Evolutionary conservation across 1,140 invertebrate genomes (phyloP), one percentile per base, ranked within the genome.

Genomic region (Charaxes varanes): DNA sequence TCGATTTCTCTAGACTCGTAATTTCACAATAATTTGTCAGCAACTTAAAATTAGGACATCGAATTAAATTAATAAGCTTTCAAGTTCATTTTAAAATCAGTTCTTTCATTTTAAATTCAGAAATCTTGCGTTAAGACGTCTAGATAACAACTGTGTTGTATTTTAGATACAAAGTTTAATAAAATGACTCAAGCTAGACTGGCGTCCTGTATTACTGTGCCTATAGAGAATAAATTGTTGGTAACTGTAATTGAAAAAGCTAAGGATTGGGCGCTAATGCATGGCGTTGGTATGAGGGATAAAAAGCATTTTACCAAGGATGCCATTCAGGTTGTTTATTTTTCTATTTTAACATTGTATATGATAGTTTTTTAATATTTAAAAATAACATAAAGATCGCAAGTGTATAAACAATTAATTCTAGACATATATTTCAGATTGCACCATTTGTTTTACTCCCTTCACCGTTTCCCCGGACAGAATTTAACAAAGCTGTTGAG

Each of bases 361-460:
- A 4, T 35, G 14, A 8, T 8, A 12, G 4, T 6, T 33, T 26
- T 12, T 17, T 6, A 32, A 16, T 7, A 32, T 17, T 18, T 23
- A 16, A 31, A n/a, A 14, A 2, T 17, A 12, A 43, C 3, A n/a
- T n/a, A n/a, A n/a, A n/a, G n/a, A n/a, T n/a, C n/a, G n/a, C n/a
- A n/a, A n/a, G n/a, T n/a, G n/a, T n/a, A n/a, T n/a, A n/a, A n/a
- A n/a, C n/a, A n/a, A n/a, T n/a, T n/a, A n/a, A n/a, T n/a, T n/a
- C n/a, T n/a, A n/a, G n/a, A n/a, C n/a, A n/a, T n/a, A n/a, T 60
- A 6, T 57, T 74, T 36, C 46, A 90, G 77, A 89, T 95, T 81
- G 92, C 92, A 17, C 94, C 94, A 10, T 95, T 97, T 85, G 87
- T 93, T 24, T 73, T 98, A 17, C 84, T 96, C 27, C 96, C 96